phyloP scores from a whole-genome alignment of 37 sponge, comb jelly and placozoan genomes.

The Beroe forskalii region DNA sequence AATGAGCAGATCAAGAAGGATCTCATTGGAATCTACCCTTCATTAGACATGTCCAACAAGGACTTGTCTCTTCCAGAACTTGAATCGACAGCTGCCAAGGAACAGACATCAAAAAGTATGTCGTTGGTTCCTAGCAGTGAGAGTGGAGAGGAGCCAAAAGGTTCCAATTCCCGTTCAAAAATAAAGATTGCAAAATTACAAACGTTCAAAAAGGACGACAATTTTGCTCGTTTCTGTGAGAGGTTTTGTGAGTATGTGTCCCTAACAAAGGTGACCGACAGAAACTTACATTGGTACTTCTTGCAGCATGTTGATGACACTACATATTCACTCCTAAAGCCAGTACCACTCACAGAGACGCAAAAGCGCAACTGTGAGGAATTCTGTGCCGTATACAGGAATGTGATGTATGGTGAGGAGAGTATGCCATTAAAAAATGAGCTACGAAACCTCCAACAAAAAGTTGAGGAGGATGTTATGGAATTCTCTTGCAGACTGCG shows the following conservation, averaged over 20 bases:
- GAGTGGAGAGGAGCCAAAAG: neutral
- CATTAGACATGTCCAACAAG: neutral
- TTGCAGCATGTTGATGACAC: constrained; percentile 27
- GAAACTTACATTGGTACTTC: neutral
- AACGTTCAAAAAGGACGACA: constrained; percentile 10
- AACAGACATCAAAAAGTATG: no score
- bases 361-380: constrained; percentile 4
- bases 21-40: neutral
- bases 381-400: neutral
- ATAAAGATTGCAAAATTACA: neutral
- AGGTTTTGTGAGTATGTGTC: neutral
- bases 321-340: constrained; percentile 12
- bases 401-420: constrained; percentile 12
- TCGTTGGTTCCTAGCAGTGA: no score
- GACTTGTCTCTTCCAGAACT: no score
- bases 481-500: neutral
- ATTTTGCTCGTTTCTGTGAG: constrained; percentile 12
- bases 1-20: neutral
- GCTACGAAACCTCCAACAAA: neutral
- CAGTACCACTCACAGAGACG: neutral
- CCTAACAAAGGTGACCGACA: neutral
- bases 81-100: no score
- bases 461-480: neutral
- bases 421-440: constrained; percentile 24
- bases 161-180: neutral